A percentile compares a stretch with the other conserved stretches of the same genome.
Evolutionary conservation across 2,113 vertebrate genomes (phyloP).

Genomic region (Prunella himalayana): DNA sequence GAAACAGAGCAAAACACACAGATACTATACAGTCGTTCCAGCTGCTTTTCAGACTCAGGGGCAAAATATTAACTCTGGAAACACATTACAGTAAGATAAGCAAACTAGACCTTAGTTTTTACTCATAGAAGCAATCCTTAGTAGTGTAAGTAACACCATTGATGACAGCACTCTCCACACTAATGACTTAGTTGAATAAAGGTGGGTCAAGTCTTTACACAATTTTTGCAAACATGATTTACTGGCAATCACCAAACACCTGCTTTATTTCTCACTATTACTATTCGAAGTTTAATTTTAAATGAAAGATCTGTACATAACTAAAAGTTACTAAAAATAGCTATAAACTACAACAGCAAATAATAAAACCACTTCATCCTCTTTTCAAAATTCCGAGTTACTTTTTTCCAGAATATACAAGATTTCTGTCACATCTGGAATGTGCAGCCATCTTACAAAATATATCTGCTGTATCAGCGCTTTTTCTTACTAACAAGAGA

Average conservation of each 20-base stretch:
- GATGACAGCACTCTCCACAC: neutral
- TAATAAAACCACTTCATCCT: neutral
- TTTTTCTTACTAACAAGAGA: neutral
- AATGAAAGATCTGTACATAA: neutral
- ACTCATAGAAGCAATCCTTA: neutral
- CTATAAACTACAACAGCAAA: neutral
- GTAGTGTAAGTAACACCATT: neutral
- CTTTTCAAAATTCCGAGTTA: neutral
- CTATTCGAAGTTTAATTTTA: neutral
- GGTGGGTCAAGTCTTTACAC: neutral
- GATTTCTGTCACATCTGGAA: neutral
- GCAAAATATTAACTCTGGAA: neutral
- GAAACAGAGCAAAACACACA: neutral
- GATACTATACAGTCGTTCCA: neutral
- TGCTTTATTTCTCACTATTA: neutral
- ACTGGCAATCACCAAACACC: neutral
- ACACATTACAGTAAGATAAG: neutral
- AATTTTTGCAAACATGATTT: neutral
- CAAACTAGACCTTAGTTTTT: neutral
- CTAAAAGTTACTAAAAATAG: neutral
- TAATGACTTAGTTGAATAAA: neutral
- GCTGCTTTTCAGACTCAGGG: neutral
- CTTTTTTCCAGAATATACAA: neutral
- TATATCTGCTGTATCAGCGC: accelerated
- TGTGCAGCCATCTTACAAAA: neutral